These are phyloP conservation scores for Mimas tiliae DNA, from an alignment of 2,888 invertebrate genomes.

Conservation along the genomic window DNA sequence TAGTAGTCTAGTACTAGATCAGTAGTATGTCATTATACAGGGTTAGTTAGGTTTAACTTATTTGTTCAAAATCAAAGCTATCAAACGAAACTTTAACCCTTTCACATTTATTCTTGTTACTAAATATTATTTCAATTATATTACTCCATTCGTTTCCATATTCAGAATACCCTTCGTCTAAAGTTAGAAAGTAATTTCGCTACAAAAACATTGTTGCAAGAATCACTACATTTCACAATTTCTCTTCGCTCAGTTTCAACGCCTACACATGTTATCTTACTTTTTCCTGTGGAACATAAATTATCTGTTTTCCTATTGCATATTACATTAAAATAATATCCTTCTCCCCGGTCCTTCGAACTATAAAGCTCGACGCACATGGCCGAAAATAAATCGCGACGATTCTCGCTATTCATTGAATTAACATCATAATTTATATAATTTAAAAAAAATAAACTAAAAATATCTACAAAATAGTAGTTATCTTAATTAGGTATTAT, in stretches of 20 bases:
- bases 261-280: slow-evolving; percentile 7
- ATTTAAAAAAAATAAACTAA: too few relatives aligned
- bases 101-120: not conserved
- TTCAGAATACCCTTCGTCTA: slow-evolving; percentile 1
- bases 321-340: slow-evolving; percentile 23
- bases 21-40: too few relatives aligned
- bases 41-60: not conserved
- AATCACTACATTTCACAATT: not conserved
- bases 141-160: not conserved
- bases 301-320: slow-evolving; percentile 22
- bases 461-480: too few relatives aligned
- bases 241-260: not conserved
- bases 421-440: too few relatives aligned
- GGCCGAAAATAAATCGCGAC: not conserved
- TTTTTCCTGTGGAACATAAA: slow-evolving; percentile 16
- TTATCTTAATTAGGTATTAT: too few relatives aligned
- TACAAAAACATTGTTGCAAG: slow-evolving; percentile 2
- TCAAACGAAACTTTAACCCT: not conserved
- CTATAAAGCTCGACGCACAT: not conserved
- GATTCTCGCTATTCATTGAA: not conserved
- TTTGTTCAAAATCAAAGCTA: not conserved
- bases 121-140: not conserved
- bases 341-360: slow-evolving; percentile 13
- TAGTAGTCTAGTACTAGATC: too few relatives aligned
- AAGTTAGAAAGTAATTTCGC: slow-evolving; percentile 7